Percentiles rank a stretch among this genome's conserved stretches.
Conservation (phyloP, 1,140 invertebrate genomes). For the Brachionus calyciflorus region DNA sequence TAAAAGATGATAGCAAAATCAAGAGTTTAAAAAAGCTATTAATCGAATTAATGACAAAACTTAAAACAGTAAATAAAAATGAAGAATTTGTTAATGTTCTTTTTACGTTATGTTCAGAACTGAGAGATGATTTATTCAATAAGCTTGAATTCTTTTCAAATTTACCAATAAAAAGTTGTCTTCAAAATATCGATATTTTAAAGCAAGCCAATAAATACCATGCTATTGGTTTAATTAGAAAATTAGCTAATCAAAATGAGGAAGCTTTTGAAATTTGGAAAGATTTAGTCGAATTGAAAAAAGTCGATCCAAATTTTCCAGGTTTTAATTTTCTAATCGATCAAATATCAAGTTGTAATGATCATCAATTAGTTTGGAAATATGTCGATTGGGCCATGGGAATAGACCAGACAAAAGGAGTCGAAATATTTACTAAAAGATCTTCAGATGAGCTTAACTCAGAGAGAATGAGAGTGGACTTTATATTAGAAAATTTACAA, state of each 20-base stretch:
- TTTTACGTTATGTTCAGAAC: background rate
- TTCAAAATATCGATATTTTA: constrained; percentile 4
- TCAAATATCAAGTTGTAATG: constrained; percentile 1
- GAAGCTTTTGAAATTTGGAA: constrained; percentile 44
- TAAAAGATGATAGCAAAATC: background rate
- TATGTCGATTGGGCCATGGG: constrained; percentile 40
- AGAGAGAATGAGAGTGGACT: constrained; percentile 7
- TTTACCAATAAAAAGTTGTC: constrained; percentile 6
- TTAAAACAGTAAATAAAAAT: constrained; percentile 10
- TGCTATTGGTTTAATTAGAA: background rate
- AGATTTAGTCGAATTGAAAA: constrained; percentile 8
- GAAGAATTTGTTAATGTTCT: background rate
- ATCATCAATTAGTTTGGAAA: constrained; percentile 18
- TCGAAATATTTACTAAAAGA: constrained; percentile 41
- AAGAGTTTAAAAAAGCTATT: background rate
- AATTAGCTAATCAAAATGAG: background rate
- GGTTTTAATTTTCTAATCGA: constrained; percentile 24
- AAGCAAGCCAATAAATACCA: constrained; percentile 9
- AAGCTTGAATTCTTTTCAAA: background rate
- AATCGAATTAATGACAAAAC: background rate
- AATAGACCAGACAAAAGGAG: constrained; percentile 17
- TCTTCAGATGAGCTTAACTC: constrained; percentile 1
- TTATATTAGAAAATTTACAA: constrained; percentile 5
- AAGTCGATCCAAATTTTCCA: background rate
- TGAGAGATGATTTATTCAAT: constrained; percentile 3